Base-by-base conservation (phyloP, 2,113 vertebrate species). In the Pachycephala philippinensis region DNA sequence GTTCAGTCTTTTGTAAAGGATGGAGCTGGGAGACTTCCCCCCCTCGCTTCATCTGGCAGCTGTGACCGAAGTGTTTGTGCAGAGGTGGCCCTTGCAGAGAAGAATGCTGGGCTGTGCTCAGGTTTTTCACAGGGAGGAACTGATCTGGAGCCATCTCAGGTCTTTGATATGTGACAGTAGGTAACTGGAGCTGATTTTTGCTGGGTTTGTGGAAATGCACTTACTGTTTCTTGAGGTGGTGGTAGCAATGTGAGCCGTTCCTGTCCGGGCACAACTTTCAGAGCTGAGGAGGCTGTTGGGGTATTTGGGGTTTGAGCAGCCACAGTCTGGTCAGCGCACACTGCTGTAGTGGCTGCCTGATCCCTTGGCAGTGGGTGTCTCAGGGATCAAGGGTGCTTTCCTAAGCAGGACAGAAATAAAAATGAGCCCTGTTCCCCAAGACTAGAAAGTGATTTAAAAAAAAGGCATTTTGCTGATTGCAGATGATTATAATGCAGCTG, bases 401-500 rank as follows among this genome's bases (percentile, higher is more conserved):
- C 2, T 39, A 63, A 93, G 60, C 30, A 86, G 92, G 88, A 66
- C 60, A 88, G 61, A 87, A 88, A 72, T 61, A 86, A 90, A 82
- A 90, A 63, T 11, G 37, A 88, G 15, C 31, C 23, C 28, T 61
- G 64, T 83, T 84, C 22, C 37, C 53, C 56, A 72, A 69, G 84
- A 85, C 82, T 86, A 22, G 56, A 63, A 89, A 90, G 49, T 65
- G 74, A 69, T 86, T 77, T 5, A 2, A 28, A 8, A 40, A 87
- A 69, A 45, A 18, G 16, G 37, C 45, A 40, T 91, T 91, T 93
- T 97, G 85, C 71, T 86, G 75, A 93, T 66, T 88, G 85, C 56
- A 47, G 71, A 83, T 91, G 77, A 83, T 96, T 63, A 33, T 85
- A 71, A 86, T 71, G 85, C 90, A 96, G 93, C 90, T 96, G 95